Evolutionary conservation across 2,797 vertebrate species (phyloP).

Genomic region (Tarsius wallacei): DNA sequence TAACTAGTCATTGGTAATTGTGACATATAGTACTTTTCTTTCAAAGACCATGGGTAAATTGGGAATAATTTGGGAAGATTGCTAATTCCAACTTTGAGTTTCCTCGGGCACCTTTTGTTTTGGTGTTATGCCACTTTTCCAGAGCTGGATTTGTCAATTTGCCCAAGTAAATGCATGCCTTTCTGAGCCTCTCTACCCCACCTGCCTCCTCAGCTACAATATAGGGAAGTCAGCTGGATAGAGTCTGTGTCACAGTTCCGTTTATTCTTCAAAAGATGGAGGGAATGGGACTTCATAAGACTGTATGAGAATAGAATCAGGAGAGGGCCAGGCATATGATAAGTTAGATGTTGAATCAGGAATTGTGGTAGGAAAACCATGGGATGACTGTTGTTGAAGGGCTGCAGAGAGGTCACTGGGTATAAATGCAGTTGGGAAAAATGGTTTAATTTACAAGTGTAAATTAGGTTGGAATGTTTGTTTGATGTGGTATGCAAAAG

Average conservation of each 20-base stretch:
- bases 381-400: constrained; percentile 29
- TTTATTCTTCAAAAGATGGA: constrained; percentile 5
- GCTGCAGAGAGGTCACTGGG: constrained; percentile 32
- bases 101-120: constrained; percentile 4
- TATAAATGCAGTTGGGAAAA: constrained; percentile 44
- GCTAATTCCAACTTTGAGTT: background rate
- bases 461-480: constrained; percentile 53
- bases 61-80: background rate
- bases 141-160: background rate
- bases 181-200: background rate
- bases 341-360: background rate
- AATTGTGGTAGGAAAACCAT: constrained; percentile 4
- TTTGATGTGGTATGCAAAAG: constrained; percentile 39
- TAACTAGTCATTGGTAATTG: background rate
- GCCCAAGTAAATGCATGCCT: background rate
- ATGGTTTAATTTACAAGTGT: constrained; percentile 41
- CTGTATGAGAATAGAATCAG: constrained; percentile 20
- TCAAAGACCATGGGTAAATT: background rate
- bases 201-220: background rate
- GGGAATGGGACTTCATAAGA: background rate
- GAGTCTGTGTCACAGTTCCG: background rate
- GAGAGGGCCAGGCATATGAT: background rate
- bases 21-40: background rate
- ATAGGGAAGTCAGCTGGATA: background rate
- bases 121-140: background rate